Evolutionary conservation across 53 echinoderm and acorn worm genomes (phyloP).

Genomic region (Apostichopus leukothele): DNA sequence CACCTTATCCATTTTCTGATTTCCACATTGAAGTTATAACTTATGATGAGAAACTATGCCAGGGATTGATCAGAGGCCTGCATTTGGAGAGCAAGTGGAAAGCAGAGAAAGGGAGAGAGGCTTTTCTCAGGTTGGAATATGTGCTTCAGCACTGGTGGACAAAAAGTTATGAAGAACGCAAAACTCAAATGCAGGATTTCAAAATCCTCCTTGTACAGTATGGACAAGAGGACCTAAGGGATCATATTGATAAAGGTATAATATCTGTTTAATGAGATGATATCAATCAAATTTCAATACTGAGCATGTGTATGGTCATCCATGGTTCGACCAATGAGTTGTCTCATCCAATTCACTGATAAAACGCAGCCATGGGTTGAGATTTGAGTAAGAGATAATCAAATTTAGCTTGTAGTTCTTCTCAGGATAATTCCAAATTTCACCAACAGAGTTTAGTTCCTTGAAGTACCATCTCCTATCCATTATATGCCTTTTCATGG

Average conservation of each 20-base stretch:
- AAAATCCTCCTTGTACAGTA: not conserved
- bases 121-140: not conserved
- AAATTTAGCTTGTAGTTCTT: too few species aligned
- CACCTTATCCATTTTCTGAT: slow-evolving; percentile 3
- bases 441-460: too few species aligned
- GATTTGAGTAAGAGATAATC: too few species aligned
- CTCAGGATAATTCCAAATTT: too few species aligned
- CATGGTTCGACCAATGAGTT: too few species aligned
- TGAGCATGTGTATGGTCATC: too few species aligned
- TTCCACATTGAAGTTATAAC: not conserved
- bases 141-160: slow-evolving; percentile 6
- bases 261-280: too few species aligned
- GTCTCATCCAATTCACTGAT: too few species aligned
- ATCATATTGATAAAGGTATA: slow-evolving; percentile 35
- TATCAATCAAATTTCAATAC: too few species aligned
- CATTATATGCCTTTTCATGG: too few species aligned
- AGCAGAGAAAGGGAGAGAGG: not conserved
- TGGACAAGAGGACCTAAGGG: not conserved
- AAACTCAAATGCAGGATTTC: not conserved
- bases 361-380: too few species aligned
- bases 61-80: not conserved
- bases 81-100: not conserved
- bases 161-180: not conserved
- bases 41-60: not conserved
- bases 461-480: too few species aligned